phyloP scores from a whole-genome alignment of 2,113 vertebrate species.

The Tragelaphus imberbis region DNA sequence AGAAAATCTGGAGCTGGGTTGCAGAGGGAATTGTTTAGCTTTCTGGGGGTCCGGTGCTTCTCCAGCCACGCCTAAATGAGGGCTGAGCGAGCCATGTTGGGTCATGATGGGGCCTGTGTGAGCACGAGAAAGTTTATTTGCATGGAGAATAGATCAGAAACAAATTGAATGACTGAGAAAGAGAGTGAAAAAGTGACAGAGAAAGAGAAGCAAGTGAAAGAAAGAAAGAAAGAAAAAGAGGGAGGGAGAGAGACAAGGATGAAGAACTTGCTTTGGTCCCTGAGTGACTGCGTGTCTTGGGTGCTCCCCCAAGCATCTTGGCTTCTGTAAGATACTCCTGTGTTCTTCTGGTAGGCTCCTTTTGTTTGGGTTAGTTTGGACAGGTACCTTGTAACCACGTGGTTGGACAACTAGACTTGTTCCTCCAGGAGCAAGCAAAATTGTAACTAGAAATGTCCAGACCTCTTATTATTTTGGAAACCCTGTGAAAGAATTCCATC shows the following conservation, averaged over 20 bases:
- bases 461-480: neutral
- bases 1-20: neutral
- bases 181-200: neutral
- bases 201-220: neutral
- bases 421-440: neutral
- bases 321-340: neutral
- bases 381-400: neutral
- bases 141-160: neutral
- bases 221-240: neutral
- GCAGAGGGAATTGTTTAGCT: neutral
- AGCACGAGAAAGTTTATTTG: neutral
- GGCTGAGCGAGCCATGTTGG: neutral
- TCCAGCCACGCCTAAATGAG: neutral
- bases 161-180: neutral
- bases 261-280: neutral
- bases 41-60: neutral
- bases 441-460: neutral
- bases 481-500: neutral
- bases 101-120: neutral
- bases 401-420: neutral
- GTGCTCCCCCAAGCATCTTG: neutral
- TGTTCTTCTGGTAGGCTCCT: neutral
- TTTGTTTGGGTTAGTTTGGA: neutral
- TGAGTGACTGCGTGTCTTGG: neutral
- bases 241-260: neutral